These are phyloP conservation scores for Melangyna quadrimaculata DNA, from an alignment of 2,888 invertebrate genomes.

Conservation along the genomic window DNA sequence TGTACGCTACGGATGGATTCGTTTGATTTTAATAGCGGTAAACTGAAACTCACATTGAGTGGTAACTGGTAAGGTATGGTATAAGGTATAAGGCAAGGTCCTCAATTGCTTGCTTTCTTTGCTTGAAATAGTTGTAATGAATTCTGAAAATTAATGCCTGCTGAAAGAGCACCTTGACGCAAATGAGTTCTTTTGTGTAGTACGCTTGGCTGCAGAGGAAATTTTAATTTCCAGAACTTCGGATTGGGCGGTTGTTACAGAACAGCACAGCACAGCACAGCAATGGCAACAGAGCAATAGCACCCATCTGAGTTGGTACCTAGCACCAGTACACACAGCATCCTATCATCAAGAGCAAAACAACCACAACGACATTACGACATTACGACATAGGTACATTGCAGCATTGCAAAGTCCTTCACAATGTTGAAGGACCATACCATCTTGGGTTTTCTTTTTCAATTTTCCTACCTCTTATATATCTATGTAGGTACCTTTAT, in stretches of 20 bases:
- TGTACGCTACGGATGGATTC: slow-evolving; percentile 18
- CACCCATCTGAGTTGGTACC: neutral
- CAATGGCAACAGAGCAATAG: neutral
- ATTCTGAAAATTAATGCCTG: slow-evolving; percentile 66
- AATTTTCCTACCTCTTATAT: slow-evolving; percentile 12
- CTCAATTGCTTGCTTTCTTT: slow-evolving; percentile 41
- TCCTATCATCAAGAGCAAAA: slow-evolving; percentile 16
- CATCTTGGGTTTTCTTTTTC: slow-evolving; percentile 63
- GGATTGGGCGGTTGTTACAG: slow-evolving; percentile 48
- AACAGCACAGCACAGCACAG: neutral
- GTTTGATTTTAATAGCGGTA: slow-evolving; percentile 48
- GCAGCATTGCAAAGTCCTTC: slow-evolving; percentile 62
- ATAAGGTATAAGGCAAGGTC: neutral
- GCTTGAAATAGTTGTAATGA: slow-evolving; percentile 68
- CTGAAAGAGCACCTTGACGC: slow-evolving; percentile 70
- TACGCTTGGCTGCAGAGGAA: slow-evolving; percentile 61
- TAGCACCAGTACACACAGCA: neutral
- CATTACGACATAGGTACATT: no score
- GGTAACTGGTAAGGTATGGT: neutral
- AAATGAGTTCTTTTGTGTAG: slow-evolving; percentile 69
- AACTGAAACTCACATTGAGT: slow-evolving; percentile 53
- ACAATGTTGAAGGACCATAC: slow-evolving; percentile 58
- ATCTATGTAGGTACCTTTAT: neutral
- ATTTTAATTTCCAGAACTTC: slow-evolving; percentile 69
- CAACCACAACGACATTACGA: slow-evolving; percentile 46